Evolutionary conservation across 2,888 invertebrate species (phyloP), one percentile per base, ranked within the genome.

Genomic region (Calliopum simillimum): DNA sequence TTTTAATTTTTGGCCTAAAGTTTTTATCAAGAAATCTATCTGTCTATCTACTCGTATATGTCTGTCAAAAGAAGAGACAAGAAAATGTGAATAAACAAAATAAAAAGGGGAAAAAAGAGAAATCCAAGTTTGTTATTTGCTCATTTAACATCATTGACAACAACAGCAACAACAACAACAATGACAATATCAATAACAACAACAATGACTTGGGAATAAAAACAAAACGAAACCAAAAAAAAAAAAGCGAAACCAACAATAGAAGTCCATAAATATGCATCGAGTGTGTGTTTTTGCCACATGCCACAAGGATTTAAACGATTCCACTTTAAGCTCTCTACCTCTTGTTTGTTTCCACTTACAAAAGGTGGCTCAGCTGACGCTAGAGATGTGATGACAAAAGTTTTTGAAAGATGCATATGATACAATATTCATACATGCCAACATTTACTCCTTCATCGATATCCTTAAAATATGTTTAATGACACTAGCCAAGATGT

Each of bases 251-350:
- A 23, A 23, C 16, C 16, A 21, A 51, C 14, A 53, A 62, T 56
- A 16, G 59, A 63, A 55, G 75, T 73, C 71, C 77, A 81, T 80
- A 80, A 81, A 82, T 81, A 80, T 82, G 81, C 82, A 81, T 78
- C 25, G 67, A 47, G 16, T 62, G 70, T 67, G 65, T 56, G 58
- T 69, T 67, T 71, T 71, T 63, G 70, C 19, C 44, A 43, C 61
- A 43, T 21, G 44, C 61, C 61, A 21, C 44, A 61, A 61, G 61
- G 61, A 61, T 61, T 66, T 43, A 59, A 67, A 25, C 49, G 49
- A 58, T 67, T n/a, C 67, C 67, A 46, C 43, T 67, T 67, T 53
- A 58, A 47, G 43, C 66, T 56, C 33, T 51, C 21, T 33, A 13
- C n/a, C 11, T 23, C 21, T 49, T 33, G 33, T 33, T 33, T 33